Percentiles rank a stretch among this genome's conserved stretches.
Conservation (phyloP, 1,140 invertebrate species). For the Bombus haemorrhoidalis region DNA sequence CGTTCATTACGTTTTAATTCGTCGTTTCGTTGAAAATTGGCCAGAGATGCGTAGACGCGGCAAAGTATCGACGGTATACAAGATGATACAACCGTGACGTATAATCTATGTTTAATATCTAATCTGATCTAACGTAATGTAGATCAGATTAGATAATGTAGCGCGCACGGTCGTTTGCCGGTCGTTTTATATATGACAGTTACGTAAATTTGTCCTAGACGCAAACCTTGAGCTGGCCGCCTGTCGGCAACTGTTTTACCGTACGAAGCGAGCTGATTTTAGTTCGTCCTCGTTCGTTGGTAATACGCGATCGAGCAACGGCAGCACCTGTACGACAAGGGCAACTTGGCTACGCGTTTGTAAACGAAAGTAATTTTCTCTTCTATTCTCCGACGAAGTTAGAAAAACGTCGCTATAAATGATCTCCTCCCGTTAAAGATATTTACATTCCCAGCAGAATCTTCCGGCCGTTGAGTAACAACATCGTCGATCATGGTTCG, state of each 20-base stretch:
- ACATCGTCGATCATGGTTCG: conserved; percentile 68
- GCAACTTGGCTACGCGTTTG: conserved; percentile 27
- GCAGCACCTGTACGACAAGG: conserved; percentile 2
- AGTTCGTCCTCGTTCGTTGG: accelerated
- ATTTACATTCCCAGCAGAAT: neutral
- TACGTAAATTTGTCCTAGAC: too few species aligned
- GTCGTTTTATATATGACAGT: too few species aligned
- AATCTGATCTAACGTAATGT: too few species aligned
- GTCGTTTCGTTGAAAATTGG: too few species aligned
- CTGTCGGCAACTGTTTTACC: neutral
- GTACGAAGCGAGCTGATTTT: accelerated
- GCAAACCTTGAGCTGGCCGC: too few species aligned
- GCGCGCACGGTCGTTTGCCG: too few species aligned
- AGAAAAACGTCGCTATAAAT: neutral
- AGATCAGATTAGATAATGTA: too few species aligned
- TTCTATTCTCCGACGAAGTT: conserved; percentile 4
- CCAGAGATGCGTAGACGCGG: too few species aligned
- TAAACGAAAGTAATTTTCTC: conserved; percentile 26
- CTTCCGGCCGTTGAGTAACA: neutral
- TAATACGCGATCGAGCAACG: neutral
- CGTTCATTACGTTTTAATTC: too few species aligned
- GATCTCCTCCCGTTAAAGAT: neutral
- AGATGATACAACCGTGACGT: too few species aligned
- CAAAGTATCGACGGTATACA: accelerated
- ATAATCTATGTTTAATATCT: too few species aligned